phyloP scores from a whole-genome alignment of 2,888 invertebrate species.

The Rhamphomyia laevipes region DNA sequence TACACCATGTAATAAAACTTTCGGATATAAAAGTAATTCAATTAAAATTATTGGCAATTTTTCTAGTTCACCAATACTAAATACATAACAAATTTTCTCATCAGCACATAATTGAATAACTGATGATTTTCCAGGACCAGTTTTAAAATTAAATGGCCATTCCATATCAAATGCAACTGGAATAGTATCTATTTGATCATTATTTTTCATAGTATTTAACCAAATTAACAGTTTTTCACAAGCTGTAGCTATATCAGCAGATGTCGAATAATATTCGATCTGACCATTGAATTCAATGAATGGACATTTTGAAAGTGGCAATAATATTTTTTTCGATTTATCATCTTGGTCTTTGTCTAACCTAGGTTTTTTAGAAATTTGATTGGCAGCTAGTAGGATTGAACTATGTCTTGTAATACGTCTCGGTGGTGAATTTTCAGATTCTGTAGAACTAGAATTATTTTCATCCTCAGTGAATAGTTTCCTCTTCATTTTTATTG shows the following conservation, averaged over 20 bases:
- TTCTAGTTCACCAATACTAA: conserved; percentile 43
- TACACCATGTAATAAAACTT: conserved; percentile 47
- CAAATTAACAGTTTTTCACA: not conserved
- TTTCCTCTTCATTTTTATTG: not conserved
- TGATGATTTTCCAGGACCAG: conserved; percentile 47
- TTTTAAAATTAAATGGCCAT: conserved; percentile 50
- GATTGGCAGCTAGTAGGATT: not conserved
- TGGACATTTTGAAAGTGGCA: not conserved
- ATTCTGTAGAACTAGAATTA: not conserved
- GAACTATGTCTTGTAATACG: not conserved
- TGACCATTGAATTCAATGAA: not conserved
- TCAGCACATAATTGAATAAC: conserved; percentile 50
- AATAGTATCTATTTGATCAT: conserved; percentile 25
- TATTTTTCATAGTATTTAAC: too few species aligned
- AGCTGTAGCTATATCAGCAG: not conserved
- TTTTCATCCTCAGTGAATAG: not conserved
- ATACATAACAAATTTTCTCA: conserved; percentile 42
- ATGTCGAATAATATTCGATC: not conserved
- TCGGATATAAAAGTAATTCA: conserved; percentile 43
- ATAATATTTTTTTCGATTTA: too few species aligned
- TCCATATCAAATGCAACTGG: conserved; percentile 54
- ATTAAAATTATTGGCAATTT: conserved; percentile 45
- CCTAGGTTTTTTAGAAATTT: not conserved
- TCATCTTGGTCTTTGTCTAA: too few species aligned
- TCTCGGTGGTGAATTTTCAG: not conserved